Base-by-base conservation (phyloP, 2,888 invertebrate genomes). In the Aromia moschata region DNA sequence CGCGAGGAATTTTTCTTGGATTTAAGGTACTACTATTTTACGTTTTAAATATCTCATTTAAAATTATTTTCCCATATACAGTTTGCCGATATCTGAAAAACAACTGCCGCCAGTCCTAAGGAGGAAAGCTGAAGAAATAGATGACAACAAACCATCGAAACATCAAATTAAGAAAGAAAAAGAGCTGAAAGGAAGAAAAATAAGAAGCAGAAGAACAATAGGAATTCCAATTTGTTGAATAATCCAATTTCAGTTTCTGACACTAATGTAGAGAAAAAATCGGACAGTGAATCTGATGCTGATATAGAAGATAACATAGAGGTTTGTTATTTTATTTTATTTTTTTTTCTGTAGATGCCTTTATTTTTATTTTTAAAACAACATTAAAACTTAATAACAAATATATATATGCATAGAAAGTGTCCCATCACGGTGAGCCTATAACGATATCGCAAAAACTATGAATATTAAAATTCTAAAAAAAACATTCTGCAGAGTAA, bases 1-100 rank as follows among this genome's bases (percentile, higher is more conserved):
- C 86, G 93, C 10, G 91, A 91, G 52, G 98, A 98, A 80, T 91
- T 92, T 74, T 98, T 99, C 81, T 84, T 98, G 53, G 98, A 99
- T 81, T 85, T 99, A 66, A 79, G 79, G 77, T 78, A 60, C 58
- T 25, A 7, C 18, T 2, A 25, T 45, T 45, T 25, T 20, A 11
- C 25, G 12, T 25, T 7, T 7, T 14, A 40, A 2, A 40, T 40
- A 1, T 5, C 7, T 12, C 7, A 40, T 51, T 47, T 56, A 41
- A 20, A 33, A 17, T 41, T 14, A 25, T 16, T 37, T 45, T 49
- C 25, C 10, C 2, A 30, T 51, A 38, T 65, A 43, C 45, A 97
- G 97, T 60, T 84, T 99, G 61, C 96, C 98, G 0, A 91, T 98
- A 14, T 88, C 88, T 44, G 89, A 89, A 66, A 88, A 91, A 52